Evolutionary conservation across 1,140 invertebrate species (phyloP), one percentile per base, ranked within the genome.

Genomic region (Dendrolimus kikuchii): DNA sequence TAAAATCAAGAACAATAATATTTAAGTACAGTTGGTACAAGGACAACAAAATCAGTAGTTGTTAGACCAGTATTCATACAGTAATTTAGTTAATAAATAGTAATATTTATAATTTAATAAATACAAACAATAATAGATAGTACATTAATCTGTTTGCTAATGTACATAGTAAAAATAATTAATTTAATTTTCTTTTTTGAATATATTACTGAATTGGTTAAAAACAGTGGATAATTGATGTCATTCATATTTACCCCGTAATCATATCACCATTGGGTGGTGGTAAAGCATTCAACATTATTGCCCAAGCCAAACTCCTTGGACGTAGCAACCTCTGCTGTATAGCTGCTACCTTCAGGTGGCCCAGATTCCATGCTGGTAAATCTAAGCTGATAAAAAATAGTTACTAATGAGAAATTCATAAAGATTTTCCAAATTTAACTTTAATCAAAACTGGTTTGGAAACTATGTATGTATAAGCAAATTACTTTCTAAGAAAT

Each of bases 281-380:
- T 5, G 82, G 83, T 10, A 86, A 48, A 8, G 75, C 71, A 52
- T 79, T 71, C 2, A 84, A 57, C 56, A 86, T 44, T 5, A 86
- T 76, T 4, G 76, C 77, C 81, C 82, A 86, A 1, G 81, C 81
- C 6, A 86, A 58, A 46, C 76, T 79, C 5, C 79, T 59, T 5
- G 82, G 82, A 5, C 75, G 59, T 2, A 68, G 67, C 36, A 84
- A 49, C 38, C 59, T 66, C 9, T 69, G 74, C 51, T 84, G 66
- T 7, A 72, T 55, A 0, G 80, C 77, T 41, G 76, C 66, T 39
- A 59, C 55, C 55, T 71, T 75, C 48, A 86, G 57, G 46, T 59
- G 60, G 7, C 81, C 75, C 45, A 82, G 45, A 53, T 66, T 77
- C 82, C 82, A 86, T 72, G 71, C 72, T 53, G 77, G 64, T 49